phyloP scores from a whole-genome alignment of 2,888 invertebrate species.

The Limnephilus lunatus region DNA sequence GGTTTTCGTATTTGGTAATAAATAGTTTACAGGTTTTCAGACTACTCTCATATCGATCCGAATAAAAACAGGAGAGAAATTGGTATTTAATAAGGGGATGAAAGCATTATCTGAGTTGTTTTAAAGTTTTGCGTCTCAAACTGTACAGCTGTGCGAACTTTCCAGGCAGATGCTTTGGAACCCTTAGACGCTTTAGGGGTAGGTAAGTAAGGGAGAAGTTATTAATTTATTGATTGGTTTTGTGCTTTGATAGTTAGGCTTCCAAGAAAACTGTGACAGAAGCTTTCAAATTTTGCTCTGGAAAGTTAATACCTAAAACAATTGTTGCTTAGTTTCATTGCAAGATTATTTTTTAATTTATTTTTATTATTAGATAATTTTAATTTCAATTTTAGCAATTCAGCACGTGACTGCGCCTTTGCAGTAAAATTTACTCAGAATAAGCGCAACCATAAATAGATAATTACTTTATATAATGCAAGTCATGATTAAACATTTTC shows the following conservation, averaged over 20 bases:
- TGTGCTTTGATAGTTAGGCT: not conserved
- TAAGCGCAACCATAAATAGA: too few relatives aligned
- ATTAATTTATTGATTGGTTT: not conserved
- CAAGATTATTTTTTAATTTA: too few relatives aligned
- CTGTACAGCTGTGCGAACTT: conserved; percentile 58
- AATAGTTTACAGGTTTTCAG: conserved; percentile 51
- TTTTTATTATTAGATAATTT: too few relatives aligned
- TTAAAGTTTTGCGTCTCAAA: conserved; percentile 64
- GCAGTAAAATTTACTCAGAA: too few relatives aligned
- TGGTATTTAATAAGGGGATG: conserved; percentile 64
- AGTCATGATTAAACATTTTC: too few relatives aligned
- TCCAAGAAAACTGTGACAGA: not conserved
- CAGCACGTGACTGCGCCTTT: too few relatives aligned
- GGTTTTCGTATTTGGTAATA: not conserved
- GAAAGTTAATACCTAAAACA: not conserved
- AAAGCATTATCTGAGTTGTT: conserved; percentile 56
- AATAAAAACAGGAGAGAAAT: conserved; percentile 56
- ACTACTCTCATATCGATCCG: conserved; percentile 54
- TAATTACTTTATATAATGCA: too few relatives aligned
- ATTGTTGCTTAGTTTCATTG: too few relatives aligned
- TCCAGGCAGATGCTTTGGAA: not conserved
- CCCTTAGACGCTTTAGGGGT: not conserved
- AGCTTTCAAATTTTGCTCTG: not conserved
- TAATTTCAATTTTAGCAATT: too few relatives aligned
- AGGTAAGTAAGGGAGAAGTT: not conserved